phyloP scores from a whole-genome alignment of 2,113 vertebrate species.

The Varanus salvator region DNA sequence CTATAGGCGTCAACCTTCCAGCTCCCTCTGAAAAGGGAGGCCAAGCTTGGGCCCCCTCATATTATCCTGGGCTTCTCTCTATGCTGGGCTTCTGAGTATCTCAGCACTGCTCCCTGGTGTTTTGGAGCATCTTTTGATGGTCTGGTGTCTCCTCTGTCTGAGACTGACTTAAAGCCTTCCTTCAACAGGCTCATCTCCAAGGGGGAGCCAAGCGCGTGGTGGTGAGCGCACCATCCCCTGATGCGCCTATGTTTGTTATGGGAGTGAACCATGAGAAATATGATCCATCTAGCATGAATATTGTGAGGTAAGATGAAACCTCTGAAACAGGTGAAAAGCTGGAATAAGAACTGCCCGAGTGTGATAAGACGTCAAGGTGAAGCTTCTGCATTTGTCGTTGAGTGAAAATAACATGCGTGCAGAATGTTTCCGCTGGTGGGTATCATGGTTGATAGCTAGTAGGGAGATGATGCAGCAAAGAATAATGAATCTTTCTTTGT shows the following conservation, averaged over 20 bases:
- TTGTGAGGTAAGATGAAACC: constrained; percentile 81
- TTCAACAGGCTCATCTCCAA: constrained; percentile 78
- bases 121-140: neutral
- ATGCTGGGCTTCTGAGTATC: neutral
- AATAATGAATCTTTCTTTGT: neutral
- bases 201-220: constrained; percentile 86
- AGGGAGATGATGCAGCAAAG: neutral
- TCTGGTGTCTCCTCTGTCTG: neutral
- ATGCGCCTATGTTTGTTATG: constrained; percentile 91
- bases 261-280: constrained; percentile 90
- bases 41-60: no score
- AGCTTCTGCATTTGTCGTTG: neutral
- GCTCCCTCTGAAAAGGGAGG: neutral
- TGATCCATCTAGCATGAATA: constrained; percentile 82
- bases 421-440: no score
- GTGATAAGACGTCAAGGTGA: neutral
- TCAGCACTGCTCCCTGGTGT: neutral
- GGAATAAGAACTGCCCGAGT: neutral
- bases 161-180: neutral
- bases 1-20: neutral
- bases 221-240: constrained; percentile 87
- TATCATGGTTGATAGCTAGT: neutral
- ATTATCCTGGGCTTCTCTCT: neutral
- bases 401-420: neutral
- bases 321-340: neutral